These are phyloP conservation scores for Anolis sagrei DNA, from an alignment of 2,113 vertebrate genomes.

Conservation along the genomic window DNA sequence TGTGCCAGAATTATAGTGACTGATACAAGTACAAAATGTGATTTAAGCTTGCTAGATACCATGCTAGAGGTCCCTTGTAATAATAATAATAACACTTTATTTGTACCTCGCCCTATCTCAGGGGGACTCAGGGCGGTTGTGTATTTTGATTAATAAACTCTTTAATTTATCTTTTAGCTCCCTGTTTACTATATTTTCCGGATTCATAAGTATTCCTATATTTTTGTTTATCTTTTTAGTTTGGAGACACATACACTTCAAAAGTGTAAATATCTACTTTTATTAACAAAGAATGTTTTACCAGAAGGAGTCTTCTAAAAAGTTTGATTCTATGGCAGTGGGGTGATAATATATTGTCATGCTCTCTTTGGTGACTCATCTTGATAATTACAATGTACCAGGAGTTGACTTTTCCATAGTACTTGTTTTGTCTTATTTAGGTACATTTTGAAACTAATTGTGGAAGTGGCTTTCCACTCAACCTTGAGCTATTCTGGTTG, in stretches of 20 bases:
- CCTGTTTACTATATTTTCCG: background rate
- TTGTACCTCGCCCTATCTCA: too few species aligned
- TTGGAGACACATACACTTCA: background rate
- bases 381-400: slow-evolving; percentile 22
- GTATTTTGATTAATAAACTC: too few species aligned
- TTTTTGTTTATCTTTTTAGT: background rate
- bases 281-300: background rate
- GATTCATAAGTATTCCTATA: background rate
- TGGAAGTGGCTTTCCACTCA: slow-evolving; percentile 19
- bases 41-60: too few species aligned
- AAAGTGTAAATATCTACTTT: slow-evolving; percentile 13
- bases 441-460: slow-evolving; percentile 25
- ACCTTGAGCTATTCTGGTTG: slow-evolving; percentile 9
- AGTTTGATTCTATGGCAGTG: background rate
- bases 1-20: too few species aligned
- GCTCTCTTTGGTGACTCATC: slow-evolving; percentile 25
- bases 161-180: too few species aligned
- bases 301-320: background rate
- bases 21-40: too few species aligned
- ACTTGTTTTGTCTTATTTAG: slow-evolving; percentile 20
- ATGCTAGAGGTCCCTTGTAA: too few species aligned
- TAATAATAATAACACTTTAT: too few species aligned
- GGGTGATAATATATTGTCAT: slow-evolving; percentile 11
- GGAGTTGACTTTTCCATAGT: slow-evolving; percentile 19
- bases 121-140: too few species aligned